Base-by-base conservation (phyloP, 2,113 vertebrate species). In the Lagopus leucura region DNA sequence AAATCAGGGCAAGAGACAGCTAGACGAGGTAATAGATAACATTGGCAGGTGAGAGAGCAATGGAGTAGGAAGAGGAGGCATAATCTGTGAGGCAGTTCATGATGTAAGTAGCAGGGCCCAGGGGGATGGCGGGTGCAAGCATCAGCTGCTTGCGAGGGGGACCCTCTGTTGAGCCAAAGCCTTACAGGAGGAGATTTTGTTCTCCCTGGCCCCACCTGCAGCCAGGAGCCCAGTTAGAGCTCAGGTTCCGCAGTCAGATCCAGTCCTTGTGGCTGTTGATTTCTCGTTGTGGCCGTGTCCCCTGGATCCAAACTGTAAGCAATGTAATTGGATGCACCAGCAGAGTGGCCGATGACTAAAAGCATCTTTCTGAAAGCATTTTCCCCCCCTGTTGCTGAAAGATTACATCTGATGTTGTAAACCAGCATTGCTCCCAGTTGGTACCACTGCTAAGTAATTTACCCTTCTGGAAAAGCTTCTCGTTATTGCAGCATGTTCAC, bases 401-500 rank as follows among this genome's bases (percentile, higher is more conserved):
- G 92, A 94, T 95, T 88, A 45, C 90, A 90, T 67, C 89, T 96
- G 93, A 71, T 92, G 82, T 90, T 90, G 89, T 69, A 93, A 95
- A 88, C 70, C 79, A 84, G 76, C 79, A 94, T 83, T 0, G 0
- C 34, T 96, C 93, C 85, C 83, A n/a, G 71, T 85, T 92, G 90
- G 88, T 75, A 76, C 72, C 78, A 92, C 61, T 48, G 47, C 86
- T 88, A 71, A 93, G 93, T 90, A 90, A 95, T 94, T 86, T 84
- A 61, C 65, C 72, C 76, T 95, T 92, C 82, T 61, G 82, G 92
- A 84, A 94, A 95, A 91, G 28, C 76, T 89, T 38, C 86, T 91
- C 74, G 43, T 85, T 92, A 75, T 61, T 97, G 82, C 77, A 91
- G 73, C 3, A 1, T 43, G 57, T 69, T 94, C 79, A 57, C 64